phyloP scores from a whole-genome alignment of 2,113 vertebrate species.

The Caracal caracal region DNA sequence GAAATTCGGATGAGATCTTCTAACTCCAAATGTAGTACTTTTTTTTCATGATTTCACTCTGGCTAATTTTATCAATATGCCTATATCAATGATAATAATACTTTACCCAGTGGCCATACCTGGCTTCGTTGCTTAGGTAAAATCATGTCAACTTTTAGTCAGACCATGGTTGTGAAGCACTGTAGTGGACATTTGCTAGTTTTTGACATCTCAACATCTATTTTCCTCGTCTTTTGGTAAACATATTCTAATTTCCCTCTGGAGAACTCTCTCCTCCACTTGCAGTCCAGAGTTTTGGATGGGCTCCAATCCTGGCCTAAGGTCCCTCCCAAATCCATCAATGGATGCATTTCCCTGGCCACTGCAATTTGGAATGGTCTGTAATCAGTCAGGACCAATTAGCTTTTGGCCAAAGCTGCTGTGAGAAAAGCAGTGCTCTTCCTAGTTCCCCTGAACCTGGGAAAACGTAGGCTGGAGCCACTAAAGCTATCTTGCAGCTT shows the following conservation, averaged over 20 bases:
- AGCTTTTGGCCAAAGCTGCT: neutral
- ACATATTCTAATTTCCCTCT: neutral
- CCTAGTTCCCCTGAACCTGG: neutral
- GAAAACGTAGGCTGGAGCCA: neutral
- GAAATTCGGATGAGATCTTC: neutral
- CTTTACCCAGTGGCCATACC: neutral
- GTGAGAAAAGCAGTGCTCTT: neutral
- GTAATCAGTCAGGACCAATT: neutral
- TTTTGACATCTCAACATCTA: neutral
- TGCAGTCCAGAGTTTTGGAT: neutral
- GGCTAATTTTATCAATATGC: neutral
- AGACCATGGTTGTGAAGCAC: neutral
- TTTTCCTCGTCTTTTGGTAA: neutral
- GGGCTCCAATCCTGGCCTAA: neutral
- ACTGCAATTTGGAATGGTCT: neutral
- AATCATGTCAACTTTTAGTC: neutral
- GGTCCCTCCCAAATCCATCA: neutral
- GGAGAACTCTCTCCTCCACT: neutral
- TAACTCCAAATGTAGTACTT: neutral
- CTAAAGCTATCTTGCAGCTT: neutral
- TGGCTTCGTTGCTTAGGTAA: conserved; percentile 11
- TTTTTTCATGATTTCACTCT: neutral
- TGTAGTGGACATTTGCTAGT: neutral
- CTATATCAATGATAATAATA: neutral
- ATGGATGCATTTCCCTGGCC: neutral